A percentile compares a stretch with the other conserved stretches of the same genome.
These are phyloP conservation scores for Tragelaphus scriptus DNA, from an alignment of 2,113 vertebrate species.

Conservation along the genomic window DNA sequence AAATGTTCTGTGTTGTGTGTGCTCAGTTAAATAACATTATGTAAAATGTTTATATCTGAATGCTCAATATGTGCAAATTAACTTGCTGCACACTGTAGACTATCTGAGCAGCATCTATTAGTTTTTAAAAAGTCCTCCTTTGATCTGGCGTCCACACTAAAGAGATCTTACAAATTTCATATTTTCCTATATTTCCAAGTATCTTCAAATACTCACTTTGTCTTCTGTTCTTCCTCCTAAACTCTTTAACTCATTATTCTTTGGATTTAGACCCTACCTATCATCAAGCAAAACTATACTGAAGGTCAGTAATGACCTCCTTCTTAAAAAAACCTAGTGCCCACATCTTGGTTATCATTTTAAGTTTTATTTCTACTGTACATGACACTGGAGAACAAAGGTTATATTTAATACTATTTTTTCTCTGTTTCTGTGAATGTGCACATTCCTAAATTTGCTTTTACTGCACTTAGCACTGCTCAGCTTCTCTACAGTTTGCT, in stretches of 20 bases:
- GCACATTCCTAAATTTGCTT: background rate
- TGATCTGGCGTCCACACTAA: background rate
- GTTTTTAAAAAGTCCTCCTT: background rate
- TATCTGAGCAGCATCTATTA: background rate
- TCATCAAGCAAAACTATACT: background rate
- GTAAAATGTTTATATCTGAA: background rate
- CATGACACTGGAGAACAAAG: background rate
- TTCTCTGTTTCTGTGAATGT: background rate
- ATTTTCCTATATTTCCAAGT: background rate
- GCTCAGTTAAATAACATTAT: no score
- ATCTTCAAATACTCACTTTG: background rate
- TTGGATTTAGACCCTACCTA: background rate
- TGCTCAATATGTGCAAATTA: background rate
- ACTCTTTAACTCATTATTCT: background rate
- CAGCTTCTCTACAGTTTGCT: background rate
- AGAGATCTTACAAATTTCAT: background rate
- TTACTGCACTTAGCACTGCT: background rate
- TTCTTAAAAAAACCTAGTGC: background rate
- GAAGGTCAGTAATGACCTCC: background rate
- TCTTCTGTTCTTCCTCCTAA: background rate
- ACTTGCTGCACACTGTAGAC: background rate
- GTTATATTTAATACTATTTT: background rate
- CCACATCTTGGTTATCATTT: background rate
- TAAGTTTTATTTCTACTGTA: background rate
- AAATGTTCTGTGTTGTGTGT: background rate